These are phyloP conservation scores for Percina caprodes DNA, from an alignment of 2,113 vertebrate species.

Conservation along the genomic window DNA sequence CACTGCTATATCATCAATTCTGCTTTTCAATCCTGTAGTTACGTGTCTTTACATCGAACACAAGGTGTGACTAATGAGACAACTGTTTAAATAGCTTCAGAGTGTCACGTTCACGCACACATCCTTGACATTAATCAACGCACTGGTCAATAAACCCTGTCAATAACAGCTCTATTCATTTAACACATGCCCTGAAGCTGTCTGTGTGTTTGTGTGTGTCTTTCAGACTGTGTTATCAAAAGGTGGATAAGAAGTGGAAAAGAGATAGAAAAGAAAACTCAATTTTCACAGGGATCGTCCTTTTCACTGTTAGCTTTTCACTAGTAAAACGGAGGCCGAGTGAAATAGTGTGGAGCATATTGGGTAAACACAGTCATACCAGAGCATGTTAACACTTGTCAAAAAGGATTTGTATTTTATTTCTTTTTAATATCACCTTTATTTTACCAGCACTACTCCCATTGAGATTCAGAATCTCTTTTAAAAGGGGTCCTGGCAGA, in stretches of 20 bases:
- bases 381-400: not conserved
- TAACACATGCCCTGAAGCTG: not conserved
- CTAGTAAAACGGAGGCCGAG: not conserved
- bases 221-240: not conserved
- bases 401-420: too few species aligned
- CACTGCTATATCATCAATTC: not conserved
- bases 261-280: not conserved
- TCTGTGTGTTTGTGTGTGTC: slow-evolving; percentile 7
- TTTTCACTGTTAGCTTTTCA: not conserved
- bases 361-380: not conserved
- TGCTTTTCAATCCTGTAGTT: not conserved
- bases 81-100: slow-evolving; percentile 3
- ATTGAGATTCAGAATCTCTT: too few species aligned
- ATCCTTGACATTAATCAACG: slow-evolving; percentile 57
- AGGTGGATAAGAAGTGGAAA: not conserved
- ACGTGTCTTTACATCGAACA: slow-evolving; percentile 11
- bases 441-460: too few species aligned
- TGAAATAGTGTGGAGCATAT: not conserved
- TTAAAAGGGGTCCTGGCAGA: too few species aligned
- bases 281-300: not conserved
- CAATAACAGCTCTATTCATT: slow-evolving; percentile 53
- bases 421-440: too few species aligned
- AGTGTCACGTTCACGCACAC: slow-evolving; percentile 43
- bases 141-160: slow-evolving; percentile 51
- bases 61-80: slow-evolving; percentile 31